phyloP scores from a whole-genome alignment of 2,797 vertebrate genomes.

The Brachyalestes nurse region DNA sequence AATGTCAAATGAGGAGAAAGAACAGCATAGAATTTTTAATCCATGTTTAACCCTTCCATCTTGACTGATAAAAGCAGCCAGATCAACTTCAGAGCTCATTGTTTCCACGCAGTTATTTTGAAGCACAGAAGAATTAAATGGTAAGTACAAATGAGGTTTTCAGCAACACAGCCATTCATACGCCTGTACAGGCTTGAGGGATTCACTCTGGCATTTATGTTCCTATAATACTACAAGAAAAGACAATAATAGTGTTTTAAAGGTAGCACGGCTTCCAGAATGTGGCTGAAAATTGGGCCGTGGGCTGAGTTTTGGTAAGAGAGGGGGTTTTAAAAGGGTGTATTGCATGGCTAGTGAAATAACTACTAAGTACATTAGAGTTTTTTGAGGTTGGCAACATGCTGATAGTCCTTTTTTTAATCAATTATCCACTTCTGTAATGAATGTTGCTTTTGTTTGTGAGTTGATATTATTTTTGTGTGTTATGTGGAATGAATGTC shows the following conservation, averaged over 20 bases:
- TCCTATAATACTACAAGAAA: not conserved
- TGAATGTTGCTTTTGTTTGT: conserved; percentile 55
- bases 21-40: not conserved
- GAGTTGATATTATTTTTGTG: conserved; percentile 54
- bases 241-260: not conserved
- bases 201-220: not conserved
- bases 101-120: not conserved
- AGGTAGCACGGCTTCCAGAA: not conserved
- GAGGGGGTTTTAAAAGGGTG: conserved; percentile 44
- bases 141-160: not conserved
- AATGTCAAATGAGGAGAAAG: not conserved
- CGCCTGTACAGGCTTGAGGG: not conserved
- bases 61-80: conserved; percentile 42
- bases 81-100: conserved; percentile 31
- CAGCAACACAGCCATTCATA: not conserved
- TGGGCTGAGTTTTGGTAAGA: conserved; percentile 9
- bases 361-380: conserved; percentile 43
- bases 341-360: conserved; percentile 59
- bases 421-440: conserved; percentile 59
- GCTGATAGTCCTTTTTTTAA: conserved; percentile 64
- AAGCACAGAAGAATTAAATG: not conserved
- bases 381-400: conserved; percentile 57
- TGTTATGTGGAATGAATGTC: conserved; percentile 52
- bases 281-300: not conserved
- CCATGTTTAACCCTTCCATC: conserved; percentile 3